Conservation (phyloP, 2,888 invertebrate species). For the Spodoptera littoralis region DNA sequence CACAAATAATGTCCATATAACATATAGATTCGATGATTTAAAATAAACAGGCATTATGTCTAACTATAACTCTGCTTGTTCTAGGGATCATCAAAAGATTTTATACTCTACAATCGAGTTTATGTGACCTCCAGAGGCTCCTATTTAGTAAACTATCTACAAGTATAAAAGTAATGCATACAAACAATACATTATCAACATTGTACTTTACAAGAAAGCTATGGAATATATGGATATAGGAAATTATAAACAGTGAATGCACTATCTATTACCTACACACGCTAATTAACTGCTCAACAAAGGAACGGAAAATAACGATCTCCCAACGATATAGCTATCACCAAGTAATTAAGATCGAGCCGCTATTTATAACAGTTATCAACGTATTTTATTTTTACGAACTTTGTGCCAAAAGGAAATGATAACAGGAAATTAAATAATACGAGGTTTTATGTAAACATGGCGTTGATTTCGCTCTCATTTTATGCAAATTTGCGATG, state of each 20-base stretch:
- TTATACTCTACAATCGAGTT: no score
- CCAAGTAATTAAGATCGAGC: slow-evolving; percentile 13
- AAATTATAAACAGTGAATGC: slow-evolving; percentile 30
- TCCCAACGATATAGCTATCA: slow-evolving; percentile 51
- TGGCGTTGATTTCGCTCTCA: not conserved
- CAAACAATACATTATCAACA: no score
- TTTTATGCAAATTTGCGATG: not conserved
- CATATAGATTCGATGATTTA: no score
- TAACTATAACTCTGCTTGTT: no score
- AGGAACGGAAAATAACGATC: slow-evolving; percentile 53
- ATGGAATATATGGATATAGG: slow-evolving; percentile 25
- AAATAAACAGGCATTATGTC: no score
- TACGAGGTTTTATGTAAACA: not conserved
- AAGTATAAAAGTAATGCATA: no score
- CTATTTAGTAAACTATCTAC: no score
- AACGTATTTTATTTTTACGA: slow-evolving; percentile 6
- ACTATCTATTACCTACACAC: slow-evolving; percentile 13
- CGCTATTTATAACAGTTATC: slow-evolving; percentile 33
- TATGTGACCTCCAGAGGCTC: no score
- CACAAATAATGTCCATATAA: no score
- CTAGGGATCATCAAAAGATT: no score
- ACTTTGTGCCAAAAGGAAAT: slow-evolving; percentile 24
- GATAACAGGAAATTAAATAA: slow-evolving; percentile 19
- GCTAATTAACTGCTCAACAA: slow-evolving; percentile 33
- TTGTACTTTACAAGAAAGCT: slow-evolving; percentile 40